A percentile compares a stretch with the other conserved stretches of the same genome.
Evolutionary conservation across 2,888 invertebrate species (phyloP).

Genomic region (Exephanes ischioxanthus): DNA sequence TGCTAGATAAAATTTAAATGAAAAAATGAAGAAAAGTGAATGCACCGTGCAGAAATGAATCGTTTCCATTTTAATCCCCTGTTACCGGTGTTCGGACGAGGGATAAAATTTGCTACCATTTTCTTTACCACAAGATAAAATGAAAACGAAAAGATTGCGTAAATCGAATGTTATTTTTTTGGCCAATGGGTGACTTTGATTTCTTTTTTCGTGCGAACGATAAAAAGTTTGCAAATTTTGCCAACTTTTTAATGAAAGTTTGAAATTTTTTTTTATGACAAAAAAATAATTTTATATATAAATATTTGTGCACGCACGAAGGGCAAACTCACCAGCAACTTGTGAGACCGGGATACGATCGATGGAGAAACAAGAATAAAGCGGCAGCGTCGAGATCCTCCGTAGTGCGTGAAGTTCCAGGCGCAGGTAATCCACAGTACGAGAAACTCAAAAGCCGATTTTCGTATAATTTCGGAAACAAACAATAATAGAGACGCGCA

Average conservation of each 20-base stretch:
- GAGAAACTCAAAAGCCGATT: neutral
- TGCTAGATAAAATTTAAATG: neutral
- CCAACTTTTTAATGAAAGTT: no score
- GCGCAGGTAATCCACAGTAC: conserved; percentile 2
- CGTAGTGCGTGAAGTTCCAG: neutral
- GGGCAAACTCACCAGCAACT: conserved; percentile 1
- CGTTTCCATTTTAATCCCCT: no score
- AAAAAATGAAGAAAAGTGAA: neutral
- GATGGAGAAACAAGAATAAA: neutral
- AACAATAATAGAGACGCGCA: neutral
- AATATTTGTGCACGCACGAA: neutral
- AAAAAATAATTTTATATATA: neutral
- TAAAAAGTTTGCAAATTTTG: neutral
- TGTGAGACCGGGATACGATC: neutral
- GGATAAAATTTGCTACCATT: no score
- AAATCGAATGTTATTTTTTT: no score
- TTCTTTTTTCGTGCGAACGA: neutral
- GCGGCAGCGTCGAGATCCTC: neutral
- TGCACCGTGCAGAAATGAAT: no score
- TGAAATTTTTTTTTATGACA: no score
- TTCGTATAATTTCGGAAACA: neutral
- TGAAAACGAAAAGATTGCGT: no score
- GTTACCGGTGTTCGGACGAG: no score
- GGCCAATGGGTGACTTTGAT: no score
- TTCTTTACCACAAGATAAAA: no score